Base-by-base conservation (phyloP, 2,113 vertebrate genomes). In the Silurus glanis region DNA sequence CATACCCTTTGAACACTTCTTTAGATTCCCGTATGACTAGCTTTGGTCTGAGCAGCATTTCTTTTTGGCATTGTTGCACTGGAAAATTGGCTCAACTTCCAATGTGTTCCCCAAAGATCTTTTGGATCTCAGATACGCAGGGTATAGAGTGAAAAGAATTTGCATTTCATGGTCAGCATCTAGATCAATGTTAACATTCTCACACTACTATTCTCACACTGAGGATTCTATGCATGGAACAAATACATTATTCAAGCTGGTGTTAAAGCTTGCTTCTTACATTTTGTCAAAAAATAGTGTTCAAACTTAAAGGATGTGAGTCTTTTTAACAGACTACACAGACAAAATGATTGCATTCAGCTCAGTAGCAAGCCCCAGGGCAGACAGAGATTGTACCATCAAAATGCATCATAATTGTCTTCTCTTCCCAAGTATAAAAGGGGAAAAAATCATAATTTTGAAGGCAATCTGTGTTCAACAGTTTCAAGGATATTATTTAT, bases 401-500 rank as follows among this genome's bases (percentile, higher is more conserved):
- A 79, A 79, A 79, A 79, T 67, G 19, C 6, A 37, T 53, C 19
- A 53, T 28, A 55, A 19, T 45, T 85, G 12, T 28, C 53, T 23
- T 56, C 16, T 47, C 7, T 84, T 84, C 10, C 45, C 2, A 72
- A 83, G 9, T 12, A 58, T 49, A 66, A 51, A 62, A n/a, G 12
- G 25, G 17, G 2, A 53, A 10, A 67, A 61, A 80, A 67, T 21
- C 12, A 53, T 64, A 25, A 61, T 21, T 17, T 37, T 64, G 74
- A 79, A 83, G 59, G 9, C 23, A 53, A 74, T 82, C 2, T 45
- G n/a, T 78, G 82, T 61, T 84, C 12, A 61, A 37, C 58, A 45
- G 16, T 61, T 23, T 64, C 25, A 56, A 51, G 21, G 67, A 83
- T 23, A 66, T 74, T 80, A 83, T 76, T 85, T 85, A 79, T 67